phyloP scores from a whole-genome alignment of 2,888 invertebrate genomes.

The Malacosoma neustria region DNA sequence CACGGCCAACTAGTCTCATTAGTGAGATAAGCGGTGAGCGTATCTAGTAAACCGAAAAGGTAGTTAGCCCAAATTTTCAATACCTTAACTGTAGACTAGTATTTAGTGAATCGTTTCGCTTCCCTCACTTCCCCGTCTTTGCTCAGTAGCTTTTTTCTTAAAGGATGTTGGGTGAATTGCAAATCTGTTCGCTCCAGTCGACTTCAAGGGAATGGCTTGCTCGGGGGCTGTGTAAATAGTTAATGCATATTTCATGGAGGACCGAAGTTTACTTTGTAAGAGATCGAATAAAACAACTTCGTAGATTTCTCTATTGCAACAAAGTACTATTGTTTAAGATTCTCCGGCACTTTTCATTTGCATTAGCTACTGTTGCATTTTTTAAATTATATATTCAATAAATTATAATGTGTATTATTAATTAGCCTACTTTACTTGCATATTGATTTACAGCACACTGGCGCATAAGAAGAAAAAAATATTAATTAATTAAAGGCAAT shows the following conservation, averaged over 20 bases:
- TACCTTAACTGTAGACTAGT: constrained; percentile 35
- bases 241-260: constrained; percentile 70
- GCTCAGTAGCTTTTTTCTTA: constrained; percentile 54
- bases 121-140: constrained; percentile 43
- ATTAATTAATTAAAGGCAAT: too few species aligned
- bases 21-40: too few species aligned
- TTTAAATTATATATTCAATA: too few species aligned
- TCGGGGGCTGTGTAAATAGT: constrained; percentile 64
- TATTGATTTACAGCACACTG: too few species aligned
- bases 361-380: constrained; percentile 2
- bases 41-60: too few species aligned
- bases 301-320: constrained; percentile 20
- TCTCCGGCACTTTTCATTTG: constrained; percentile 2
- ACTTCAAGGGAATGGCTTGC: constrained; percentile 58
- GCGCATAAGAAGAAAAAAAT: too few species aligned
- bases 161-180: constrained; percentile 68
- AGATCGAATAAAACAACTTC: constrained; percentile 52
- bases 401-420: too few species aligned
- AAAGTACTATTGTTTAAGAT: constrained; percentile 18
- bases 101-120: constrained; percentile 57
- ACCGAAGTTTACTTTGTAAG: constrained; percentile 57
- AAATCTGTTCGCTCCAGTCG: constrained; percentile 63
- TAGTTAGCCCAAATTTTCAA: too few species aligned
- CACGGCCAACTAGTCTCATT: too few species aligned
- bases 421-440: too few species aligned